These are phyloP conservation scores for Bubo bubo DNA, from an alignment of 2,113 vertebrate genomes.

Conservation along the genomic window DNA sequence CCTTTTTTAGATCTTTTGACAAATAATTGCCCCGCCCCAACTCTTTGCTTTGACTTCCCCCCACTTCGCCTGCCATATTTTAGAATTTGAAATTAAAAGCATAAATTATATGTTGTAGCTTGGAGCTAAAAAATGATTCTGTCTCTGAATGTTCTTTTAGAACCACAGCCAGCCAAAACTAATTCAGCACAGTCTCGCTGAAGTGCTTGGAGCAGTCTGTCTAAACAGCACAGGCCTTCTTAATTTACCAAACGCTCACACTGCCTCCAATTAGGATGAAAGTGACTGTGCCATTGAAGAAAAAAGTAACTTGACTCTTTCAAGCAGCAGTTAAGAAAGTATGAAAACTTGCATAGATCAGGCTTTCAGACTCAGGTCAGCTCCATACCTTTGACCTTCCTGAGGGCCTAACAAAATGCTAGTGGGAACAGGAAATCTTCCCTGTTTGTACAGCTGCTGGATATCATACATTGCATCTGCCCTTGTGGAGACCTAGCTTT, in stretches of 20 bases:
- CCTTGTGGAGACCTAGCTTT: not conserved
- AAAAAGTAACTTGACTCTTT: slow-evolving; percentile 15
- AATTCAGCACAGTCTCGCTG: slow-evolving; percentile 51
- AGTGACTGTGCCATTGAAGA: slow-evolving; percentile 2
- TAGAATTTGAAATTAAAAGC: slow-evolving; percentile 71
- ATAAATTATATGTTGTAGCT: slow-evolving; percentile 64
- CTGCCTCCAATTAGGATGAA: slow-evolving; percentile 30
- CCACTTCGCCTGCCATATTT: not conserved
- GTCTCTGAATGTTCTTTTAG: slow-evolving; percentile 61
- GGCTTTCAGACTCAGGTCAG: not conserved
- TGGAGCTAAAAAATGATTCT: slow-evolving; percentile 47
- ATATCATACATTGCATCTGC: not conserved
- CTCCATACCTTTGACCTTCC: not conserved
- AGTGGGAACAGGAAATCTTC: not conserved
- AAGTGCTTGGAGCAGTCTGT: slow-evolving; percentile 59
- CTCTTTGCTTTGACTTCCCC: not conserved
- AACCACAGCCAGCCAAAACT: slow-evolving; percentile 48
- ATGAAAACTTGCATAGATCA: not conserved
- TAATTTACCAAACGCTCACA: slow-evolving; percentile 25
- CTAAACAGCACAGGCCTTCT: slow-evolving; percentile 62
- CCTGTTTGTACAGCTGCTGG: not conserved
- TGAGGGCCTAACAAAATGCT: not conserved
- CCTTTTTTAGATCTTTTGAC: not conserved
- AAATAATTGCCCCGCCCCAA: not conserved
- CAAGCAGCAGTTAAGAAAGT: not conserved